A percentile compares a stretch with the other conserved stretches of the same genome.
phyloP scores from a whole-genome alignment of 2,797 vertebrate species.

The Myripristis jacobus region DNA sequence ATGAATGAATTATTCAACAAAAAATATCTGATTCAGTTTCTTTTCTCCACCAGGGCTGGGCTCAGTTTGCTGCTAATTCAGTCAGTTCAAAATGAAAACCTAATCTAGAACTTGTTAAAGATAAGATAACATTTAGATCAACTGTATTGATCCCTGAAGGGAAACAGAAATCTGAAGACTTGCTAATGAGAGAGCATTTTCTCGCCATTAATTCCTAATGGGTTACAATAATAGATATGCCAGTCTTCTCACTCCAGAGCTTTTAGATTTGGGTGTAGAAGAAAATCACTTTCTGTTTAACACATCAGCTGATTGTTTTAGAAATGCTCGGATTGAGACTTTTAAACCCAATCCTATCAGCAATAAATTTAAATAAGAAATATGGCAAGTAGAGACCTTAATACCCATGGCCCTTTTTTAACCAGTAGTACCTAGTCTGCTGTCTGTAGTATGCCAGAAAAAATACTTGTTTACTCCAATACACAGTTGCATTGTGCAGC shows the following conservation, averaged over 20 bases:
- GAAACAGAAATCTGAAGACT: not conserved
- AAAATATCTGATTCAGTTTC: not conserved
- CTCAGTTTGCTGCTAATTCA: slow-evolving; percentile 16
- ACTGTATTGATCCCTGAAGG: slow-evolving; percentile 31
- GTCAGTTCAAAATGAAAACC: slow-evolving; percentile 18
- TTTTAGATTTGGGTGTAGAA: not conserved
- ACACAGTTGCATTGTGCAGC: not conserved
- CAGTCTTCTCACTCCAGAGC: not conserved
- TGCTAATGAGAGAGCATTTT: too few species aligned
- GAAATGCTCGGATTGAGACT: not conserved
- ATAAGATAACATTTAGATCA: slow-evolving; percentile 6
- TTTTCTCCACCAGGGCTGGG: not conserved
- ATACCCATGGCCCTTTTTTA: not conserved
- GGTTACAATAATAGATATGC: too few species aligned
- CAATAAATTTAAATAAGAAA: not conserved
- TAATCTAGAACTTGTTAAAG: not conserved
- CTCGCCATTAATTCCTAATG: too few species aligned
- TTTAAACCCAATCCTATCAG: not conserved
- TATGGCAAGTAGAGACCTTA: not conserved
- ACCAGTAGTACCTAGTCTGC: not conserved
- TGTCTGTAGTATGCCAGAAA: not conserved
- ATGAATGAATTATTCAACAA: slow-evolving; percentile 35
- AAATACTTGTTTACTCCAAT: too few species aligned
- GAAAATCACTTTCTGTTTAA: not conserved
- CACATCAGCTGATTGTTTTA: not conserved